Evolutionary conservation across 1,140 invertebrate species (phyloP).

Genomic region (Ditylenchus dipsaci): DNA sequence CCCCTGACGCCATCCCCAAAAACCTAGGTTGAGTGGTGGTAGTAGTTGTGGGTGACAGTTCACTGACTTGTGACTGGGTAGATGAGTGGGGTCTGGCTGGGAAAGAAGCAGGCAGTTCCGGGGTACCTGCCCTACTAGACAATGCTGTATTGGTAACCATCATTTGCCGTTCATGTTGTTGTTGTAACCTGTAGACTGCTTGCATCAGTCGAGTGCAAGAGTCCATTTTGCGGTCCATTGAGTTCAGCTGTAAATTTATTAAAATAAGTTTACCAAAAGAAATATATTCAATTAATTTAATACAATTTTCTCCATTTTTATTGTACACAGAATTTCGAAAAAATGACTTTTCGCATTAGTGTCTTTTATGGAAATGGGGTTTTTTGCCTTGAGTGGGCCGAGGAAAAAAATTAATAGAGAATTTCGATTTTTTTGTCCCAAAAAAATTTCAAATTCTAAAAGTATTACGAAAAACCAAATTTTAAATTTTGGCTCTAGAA

Average conservation of each 20-base stretch:
- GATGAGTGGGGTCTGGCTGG: neutral
- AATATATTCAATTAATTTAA: neutral
- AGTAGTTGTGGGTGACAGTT: neutral
- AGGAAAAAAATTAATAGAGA: too few relatives aligned
- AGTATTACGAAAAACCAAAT: too few relatives aligned
- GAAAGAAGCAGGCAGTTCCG: neutral
- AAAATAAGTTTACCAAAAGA: neutral
- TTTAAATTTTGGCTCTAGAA: too few relatives aligned
- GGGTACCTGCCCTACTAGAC: neutral
- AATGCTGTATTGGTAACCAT: neutral
- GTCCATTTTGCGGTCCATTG: conserved; percentile 8
- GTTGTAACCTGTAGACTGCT: neutral
- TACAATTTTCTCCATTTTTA: neutral
- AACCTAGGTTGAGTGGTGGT: neutral
- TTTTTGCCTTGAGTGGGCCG: too few relatives aligned
- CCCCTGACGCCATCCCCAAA: neutral
- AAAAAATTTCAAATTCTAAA: too few relatives aligned
- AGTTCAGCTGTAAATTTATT: neutral
- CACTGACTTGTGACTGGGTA: neutral
- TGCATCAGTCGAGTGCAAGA: neutral
- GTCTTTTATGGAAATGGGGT: too few relatives aligned
- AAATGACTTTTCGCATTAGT: too few relatives aligned
- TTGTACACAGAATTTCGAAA: neutral
- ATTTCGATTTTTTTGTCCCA: too few relatives aligned
- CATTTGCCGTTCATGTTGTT: neutral